Base-by-base conservation (phyloP, 2,797 vertebrate genomes). In the Leptodactylus fallax region DNA sequence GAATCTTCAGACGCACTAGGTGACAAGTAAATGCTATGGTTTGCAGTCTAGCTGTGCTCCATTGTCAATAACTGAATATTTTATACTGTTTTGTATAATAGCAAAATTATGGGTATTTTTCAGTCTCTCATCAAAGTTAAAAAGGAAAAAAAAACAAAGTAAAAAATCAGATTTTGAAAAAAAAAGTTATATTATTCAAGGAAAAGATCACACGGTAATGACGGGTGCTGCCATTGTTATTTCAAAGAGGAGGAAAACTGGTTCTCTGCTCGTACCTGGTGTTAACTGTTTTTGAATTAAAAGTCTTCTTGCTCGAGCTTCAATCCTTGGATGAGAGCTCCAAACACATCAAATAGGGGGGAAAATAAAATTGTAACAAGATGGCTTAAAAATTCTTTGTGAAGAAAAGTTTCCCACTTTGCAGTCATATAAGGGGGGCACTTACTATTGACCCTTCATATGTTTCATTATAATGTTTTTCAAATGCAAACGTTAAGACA, bases 381-480 rank as follows among this genome's bases (percentile, higher is more conserved):
- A 77, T 94, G 94, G 91, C 92, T 92, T 90, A 72, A 92, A 93
- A 94, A 94, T 92, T 90, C 93, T 93, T 91, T 93, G 92, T 90
- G 92, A 78, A 92, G 93, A 93, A 87, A 91, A 89, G 90, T 94
- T 94, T 94, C 94, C 49, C 36, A 72, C 13, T 69, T 69, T 69
- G 6, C 65, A 74, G 45, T 74, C 21, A 74, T 74, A 21, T 74
- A 3, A 91, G 92, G 93, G 91, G 90, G 91, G 93, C 93, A 92
- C 90, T 85, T 93, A 93, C 93, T 93, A 93, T 94, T 82, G 91
- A 92, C 93, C 92, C 93, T 93, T 93, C 94, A 92, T 94, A 94
- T 94, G 91, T 93, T 95, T 94, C 81, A 55, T 61, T 87, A 74
- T 78, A 36, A 79, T 85, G 60, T 77, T 78, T 55, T 95, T 94